These are phyloP conservation scores for Dicyrtomina minuta DNA, from an alignment of 2,888 invertebrate genomes.

Conservation along the genomic window DNA sequence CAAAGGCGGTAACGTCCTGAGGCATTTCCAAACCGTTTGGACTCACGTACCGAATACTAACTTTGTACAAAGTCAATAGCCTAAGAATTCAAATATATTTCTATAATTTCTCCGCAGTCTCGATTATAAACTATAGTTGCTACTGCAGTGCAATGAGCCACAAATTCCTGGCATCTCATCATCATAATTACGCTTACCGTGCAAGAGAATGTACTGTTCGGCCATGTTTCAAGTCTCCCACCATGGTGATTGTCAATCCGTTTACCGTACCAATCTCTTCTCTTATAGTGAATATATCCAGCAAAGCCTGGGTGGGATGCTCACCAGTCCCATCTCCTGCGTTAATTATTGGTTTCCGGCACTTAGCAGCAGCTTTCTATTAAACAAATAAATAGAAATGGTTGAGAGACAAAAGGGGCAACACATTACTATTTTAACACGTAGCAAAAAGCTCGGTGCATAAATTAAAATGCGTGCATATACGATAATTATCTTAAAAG, in stretches of 20 bases:
- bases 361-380: slow-evolving; percentile 77
- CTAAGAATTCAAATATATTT: too few species aligned
- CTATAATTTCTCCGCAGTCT: too few species aligned
- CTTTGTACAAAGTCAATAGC: slow-evolving; percentile 82
- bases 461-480: too few species aligned
- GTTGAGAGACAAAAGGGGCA: slow-evolving; percentile 10
- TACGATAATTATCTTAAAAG: background rate
- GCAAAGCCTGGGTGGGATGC: slow-evolving; percentile 95
- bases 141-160: too few species aligned
- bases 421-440: background rate
- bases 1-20: slow-evolving; percentile 74
- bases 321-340: slow-evolving; percentile 97
- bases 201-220: slow-evolving; percentile 97
- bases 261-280: slow-evolving; percentile 99
- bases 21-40: slow-evolving; percentile 90
- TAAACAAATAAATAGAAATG: slow-evolving; percentile 52
- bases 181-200: slow-evolving; percentile 59
- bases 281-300: slow-evolving; percentile 96
- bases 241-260: slow-evolving; percentile 94
- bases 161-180: too few species aligned
- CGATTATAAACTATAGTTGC: too few species aligned
- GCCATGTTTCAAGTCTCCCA: slow-evolving; percentile 96
- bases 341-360: slow-evolving; percentile 90
- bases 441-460: too few species aligned
- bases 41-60: slow-evolving; percentile 87